Evolutionary conservation across 2,113 vertebrate genomes (phyloP).

Genomic region (Anoplopoma fimbria): DNA sequence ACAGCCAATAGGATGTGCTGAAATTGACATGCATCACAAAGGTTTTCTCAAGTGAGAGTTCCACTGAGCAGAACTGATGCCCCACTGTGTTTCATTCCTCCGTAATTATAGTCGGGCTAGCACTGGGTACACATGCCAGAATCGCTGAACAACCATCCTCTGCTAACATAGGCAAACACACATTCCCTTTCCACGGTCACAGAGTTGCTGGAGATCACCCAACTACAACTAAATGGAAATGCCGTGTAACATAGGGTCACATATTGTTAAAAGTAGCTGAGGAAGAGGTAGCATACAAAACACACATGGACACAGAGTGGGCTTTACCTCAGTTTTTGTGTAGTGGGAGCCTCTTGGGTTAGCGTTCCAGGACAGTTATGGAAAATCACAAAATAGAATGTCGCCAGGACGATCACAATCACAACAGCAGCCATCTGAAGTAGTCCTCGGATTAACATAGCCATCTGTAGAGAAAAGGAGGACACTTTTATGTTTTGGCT

Average conservation of each 20-base stretch:
- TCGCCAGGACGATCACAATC: neutral
- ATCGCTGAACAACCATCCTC: neutral
- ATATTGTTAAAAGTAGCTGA: neutral
- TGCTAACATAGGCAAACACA: no score
- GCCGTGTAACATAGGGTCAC: no score
- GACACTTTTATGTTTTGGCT: neutral
- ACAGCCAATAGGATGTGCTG: no score
- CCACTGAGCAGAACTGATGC: no score
- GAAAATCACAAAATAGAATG: neutral
- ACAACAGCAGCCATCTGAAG: neutral
- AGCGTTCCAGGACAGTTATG: neutral
- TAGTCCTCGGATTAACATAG: neutral
- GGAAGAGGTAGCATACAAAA: neutral
- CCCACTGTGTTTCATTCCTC: no score
- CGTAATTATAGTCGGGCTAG: no score
- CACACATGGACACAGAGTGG: neutral
- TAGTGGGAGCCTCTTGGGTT: neutral
- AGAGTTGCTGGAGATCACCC: neutral
- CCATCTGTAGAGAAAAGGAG: neutral
- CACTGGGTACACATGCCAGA: no score
- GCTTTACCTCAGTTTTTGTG: neutral
- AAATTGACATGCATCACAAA: no score
- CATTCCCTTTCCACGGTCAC: neutral
- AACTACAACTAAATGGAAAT: no score
- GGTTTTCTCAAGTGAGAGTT: no score